phyloP scores from a whole-genome alignment of 30 jellyfish, hydroid and myxozoan species.

The Aurelia sp. region DNA sequence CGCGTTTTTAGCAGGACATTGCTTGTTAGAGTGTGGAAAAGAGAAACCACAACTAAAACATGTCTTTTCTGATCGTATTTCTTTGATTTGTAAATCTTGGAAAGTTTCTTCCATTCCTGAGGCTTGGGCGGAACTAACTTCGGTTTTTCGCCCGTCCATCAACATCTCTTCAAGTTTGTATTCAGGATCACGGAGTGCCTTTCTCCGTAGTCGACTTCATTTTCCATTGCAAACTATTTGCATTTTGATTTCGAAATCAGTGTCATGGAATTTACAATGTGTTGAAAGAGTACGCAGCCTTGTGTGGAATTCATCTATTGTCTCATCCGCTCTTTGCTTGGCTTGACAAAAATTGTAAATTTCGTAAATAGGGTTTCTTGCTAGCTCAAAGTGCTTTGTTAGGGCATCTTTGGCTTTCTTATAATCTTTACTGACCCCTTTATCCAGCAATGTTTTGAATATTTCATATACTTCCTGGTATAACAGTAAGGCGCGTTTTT shows the following conservation, averaged over 20 bases:
- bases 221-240: too few relatives aligned
- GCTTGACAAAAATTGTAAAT: constrained; percentile 19
- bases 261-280: constrained; percentile 26
- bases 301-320: constrained; percentile 38
- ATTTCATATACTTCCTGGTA: constrained; percentile 47
- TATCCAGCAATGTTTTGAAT: constrained; percentile 37
- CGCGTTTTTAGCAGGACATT: constrained; percentile 49
- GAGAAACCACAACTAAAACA: constrained; percentile 44
- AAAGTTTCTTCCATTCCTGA: constrained; percentile 49
- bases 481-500: constrained; percentile 49
- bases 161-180: too few relatives aligned
- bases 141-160: too few relatives aligned
- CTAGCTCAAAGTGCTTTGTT: constrained; percentile 61
- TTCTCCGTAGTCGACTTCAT: too few relatives aligned
- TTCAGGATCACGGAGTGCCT: too few relatives aligned
- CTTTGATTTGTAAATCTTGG: constrained; percentile 23
- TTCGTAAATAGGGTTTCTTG: constrained; percentile 30
- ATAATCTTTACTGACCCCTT: constrained; percentile 43
- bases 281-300: constrained; percentile 55
- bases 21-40: constrained; percentile 25
- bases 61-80: constrained; percentile 12
- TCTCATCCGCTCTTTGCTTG: too few relatives aligned
- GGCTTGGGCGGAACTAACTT: too few relatives aligned
- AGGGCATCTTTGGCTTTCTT: constrained; percentile 55
- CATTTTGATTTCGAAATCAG: too few relatives aligned